Evolutionary conservation across 2,113 vertebrate species (phyloP).

Genomic region (Falcunculus frontatus): DNA sequence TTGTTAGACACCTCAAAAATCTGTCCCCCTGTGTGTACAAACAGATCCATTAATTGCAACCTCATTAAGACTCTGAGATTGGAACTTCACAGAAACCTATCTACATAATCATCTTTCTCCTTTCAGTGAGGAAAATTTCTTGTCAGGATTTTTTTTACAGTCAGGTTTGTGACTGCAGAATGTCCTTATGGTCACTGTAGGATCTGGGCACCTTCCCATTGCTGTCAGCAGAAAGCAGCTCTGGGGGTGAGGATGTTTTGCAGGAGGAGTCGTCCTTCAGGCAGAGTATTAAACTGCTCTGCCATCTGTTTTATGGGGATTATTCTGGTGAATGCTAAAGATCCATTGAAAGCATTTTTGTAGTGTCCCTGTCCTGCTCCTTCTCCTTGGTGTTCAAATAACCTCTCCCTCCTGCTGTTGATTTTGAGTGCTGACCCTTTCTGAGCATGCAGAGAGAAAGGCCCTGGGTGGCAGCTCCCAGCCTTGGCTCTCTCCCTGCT

Average conservation of each 20-base stretch:
- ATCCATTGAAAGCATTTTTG: slow-evolving; percentile 27
- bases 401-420: background rate
- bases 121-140: background rate
- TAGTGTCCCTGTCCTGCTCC: background rate
- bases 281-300: background rate
- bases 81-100: background rate
- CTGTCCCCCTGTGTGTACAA: background rate
- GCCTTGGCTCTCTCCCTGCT: background rate
- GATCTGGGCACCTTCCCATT: background rate
- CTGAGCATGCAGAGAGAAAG: background rate
- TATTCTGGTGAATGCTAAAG: slow-evolving; percentile 9
- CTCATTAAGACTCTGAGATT: background rate
- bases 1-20: background rate
- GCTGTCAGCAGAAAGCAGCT: slow-evolving; percentile 28
- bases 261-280: background rate
- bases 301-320: slow-evolving; percentile 56
- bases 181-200: slow-evolving; percentile 15
- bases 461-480: background rate
- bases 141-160: background rate
- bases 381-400: background rate
- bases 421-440: background rate
- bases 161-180: background rate
- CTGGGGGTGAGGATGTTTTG: background rate
- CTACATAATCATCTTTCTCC: background rate
- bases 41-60: background rate